phyloP scores from a whole-genome alignment of 1,140 invertebrate species.

The Doryteuthis pealeii region DNA sequence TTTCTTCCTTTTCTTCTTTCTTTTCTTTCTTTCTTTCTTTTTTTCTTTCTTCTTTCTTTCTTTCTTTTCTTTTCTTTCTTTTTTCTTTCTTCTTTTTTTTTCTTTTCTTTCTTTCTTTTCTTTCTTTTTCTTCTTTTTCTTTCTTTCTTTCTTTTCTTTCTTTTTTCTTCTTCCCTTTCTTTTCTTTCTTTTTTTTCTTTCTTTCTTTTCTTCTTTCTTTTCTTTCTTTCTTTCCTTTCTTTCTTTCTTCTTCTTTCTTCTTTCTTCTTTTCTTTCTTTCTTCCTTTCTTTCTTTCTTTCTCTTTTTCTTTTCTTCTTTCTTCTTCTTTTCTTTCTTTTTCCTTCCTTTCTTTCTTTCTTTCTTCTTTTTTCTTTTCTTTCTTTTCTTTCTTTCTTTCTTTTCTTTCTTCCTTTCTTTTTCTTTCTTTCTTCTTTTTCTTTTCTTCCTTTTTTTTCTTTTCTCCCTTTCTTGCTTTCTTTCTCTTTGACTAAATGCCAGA shows the following conservation, averaged over 20 bases:
- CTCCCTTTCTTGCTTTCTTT: not conserved
- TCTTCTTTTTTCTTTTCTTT: not conserved
- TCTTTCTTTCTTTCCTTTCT: conserved; percentile 3
- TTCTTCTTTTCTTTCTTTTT: not conserved
- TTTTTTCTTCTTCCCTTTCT: not conserved
- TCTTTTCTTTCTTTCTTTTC: not conserved
- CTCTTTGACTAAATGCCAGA: not conserved
- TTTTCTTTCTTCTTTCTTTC: too few species aligned
- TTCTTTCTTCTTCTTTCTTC: not conserved
- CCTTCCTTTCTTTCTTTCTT: not conserved
- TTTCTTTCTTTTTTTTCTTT: not conserved
- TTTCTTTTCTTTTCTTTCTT: too few species aligned
- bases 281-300: not conserved
- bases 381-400: not conserved
- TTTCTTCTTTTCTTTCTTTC: not conserved
- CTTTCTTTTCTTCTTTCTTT: not conserved
- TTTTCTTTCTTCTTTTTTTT: too few species aligned
- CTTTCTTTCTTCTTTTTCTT: not conserved
- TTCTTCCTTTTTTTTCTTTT: not conserved
- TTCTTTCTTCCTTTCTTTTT: not conserved
- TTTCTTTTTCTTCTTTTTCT: not conserved
- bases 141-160: not conserved
- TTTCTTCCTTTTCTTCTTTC: too few species aligned
- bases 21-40: too few species aligned
- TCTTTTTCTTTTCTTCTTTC: not conserved